Evolutionary conservation across 2,888 invertebrate genomes (phyloP), one percentile per base, ranked within the genome.

Genomic region (Agrotis clavis): DNA sequence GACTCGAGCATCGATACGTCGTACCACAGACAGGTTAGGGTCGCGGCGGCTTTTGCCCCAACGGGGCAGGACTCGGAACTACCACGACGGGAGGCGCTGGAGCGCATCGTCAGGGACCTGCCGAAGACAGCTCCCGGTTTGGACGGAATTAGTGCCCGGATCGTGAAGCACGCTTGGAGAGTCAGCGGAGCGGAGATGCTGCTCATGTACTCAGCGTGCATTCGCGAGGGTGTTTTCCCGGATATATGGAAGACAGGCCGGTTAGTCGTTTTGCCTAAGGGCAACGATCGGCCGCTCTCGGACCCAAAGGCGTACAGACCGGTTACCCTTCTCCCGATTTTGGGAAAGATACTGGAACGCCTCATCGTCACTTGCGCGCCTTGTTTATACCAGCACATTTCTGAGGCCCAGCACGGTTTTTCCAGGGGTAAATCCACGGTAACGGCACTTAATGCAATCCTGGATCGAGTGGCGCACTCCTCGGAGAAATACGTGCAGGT

Each of bases 251-350:
- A 87, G 54, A 41, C 11, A 0, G 86, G 86, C 0, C 61, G 65
- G 13, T 65, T 86, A 0, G 16, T 85, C 1, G 76, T 84, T 2
- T 30, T 86, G 57, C 85, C 87, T 3, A 86, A 86, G 68, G 82
- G 85, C 9, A 83, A 83, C 16, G 84, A 56, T 18, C 83, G 76
- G 54, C 80, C 85, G 6, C 70, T 72, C 0, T 57, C 79, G 0
- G 85, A 86, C 16, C 85, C 86, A 0, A 85, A 82, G 50, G 82
- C 86, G 1, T 90, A 88, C 16, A 65, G 88, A 1, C 88, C 89
- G 0, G 76, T 90, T 0, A 87, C 89, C 0, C 69, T 90, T 0
- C 80, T 90, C 3, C 77, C 89, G 0, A 65, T 87, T 0, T 48
- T 90, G 16, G 88, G 88, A 0, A 90, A 91, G 30, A 18, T 90